These are phyloP conservation scores for Acanthochromis polyacanthus DNA, from an alignment of 2,113 vertebrate species.

Conservation along the genomic window DNA sequence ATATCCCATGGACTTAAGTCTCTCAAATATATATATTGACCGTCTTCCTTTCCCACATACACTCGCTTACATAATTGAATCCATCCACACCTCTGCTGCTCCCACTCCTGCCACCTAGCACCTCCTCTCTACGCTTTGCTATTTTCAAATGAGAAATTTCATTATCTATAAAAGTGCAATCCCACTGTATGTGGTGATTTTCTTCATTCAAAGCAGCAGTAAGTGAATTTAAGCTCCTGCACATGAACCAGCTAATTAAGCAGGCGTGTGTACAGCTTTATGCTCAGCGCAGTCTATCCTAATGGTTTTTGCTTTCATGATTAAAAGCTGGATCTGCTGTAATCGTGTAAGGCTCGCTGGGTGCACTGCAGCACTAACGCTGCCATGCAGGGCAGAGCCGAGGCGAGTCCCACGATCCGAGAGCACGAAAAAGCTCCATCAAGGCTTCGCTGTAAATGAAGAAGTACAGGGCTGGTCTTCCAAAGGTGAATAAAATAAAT, in stretches of 20 bases:
- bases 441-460: slow-evolving; percentile 21
- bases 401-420: not conserved
- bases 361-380: slow-evolving; percentile 20
- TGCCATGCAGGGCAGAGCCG: not conserved
- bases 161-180: slow-evolving; percentile 47
- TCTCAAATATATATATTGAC: not conserved
- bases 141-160: slow-evolving; percentile 35
- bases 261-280: slow-evolving; percentile 32
- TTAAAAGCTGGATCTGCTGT: slow-evolving; percentile 56
- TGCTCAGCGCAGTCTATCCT: slow-evolving; percentile 33
- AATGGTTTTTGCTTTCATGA: slow-evolving; percentile 57
- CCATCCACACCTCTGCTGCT: slow-evolving; percentile 13
- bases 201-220: not conserved
- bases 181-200: slow-evolving; percentile 6
- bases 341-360: slow-evolving; percentile 35
- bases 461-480: slow-evolving; percentile 1
- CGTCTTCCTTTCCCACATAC: not conserved
- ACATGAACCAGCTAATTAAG: slow-evolving; percentile 37
- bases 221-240: slow-evolving; percentile 6
- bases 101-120: slow-evolving; percentile 9
- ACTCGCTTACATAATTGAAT: slow-evolving; percentile 30
- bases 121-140: slow-evolving; percentile 9
- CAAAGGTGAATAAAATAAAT: slow-evolving; percentile 25
- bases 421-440: not conserved
- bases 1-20: too few relatives aligned